phyloP scores from a whole-genome alignment of 2,797 vertebrate genomes.

The Avahi laniger region DNA sequence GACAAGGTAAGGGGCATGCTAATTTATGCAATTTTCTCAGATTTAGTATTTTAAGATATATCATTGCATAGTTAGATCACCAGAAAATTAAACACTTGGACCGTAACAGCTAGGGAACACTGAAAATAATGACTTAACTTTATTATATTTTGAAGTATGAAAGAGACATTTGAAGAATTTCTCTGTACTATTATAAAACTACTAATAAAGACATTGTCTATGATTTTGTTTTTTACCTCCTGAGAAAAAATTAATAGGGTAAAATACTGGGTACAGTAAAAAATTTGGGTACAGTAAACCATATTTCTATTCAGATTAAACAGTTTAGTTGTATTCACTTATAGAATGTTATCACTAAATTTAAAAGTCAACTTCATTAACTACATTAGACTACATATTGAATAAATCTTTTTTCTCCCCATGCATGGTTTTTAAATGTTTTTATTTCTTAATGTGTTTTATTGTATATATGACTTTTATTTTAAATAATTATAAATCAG shows the following conservation, averaged over 20 bases:
- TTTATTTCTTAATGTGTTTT: neutral
- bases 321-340: neutral
- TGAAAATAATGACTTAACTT: neutral
- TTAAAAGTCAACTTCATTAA: neutral
- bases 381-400: neutral
- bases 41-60: neutral
- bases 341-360: neutral
- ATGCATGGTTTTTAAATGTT: neutral
- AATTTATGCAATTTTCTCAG: neutral
- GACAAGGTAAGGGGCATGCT: neutral
- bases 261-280: too few relatives aligned
- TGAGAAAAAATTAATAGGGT: neutral
- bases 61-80: neutral
- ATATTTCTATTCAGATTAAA: neutral
- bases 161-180: neutral
- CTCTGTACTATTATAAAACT: neutral
- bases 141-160: neutral
- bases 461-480: neutral
- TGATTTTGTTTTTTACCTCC: neutral
- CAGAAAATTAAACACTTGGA: neutral
- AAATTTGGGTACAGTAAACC: slow-evolving; percentile 13
- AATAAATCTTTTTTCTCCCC: neutral
- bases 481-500: neutral
- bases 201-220: neutral
- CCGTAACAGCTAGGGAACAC: neutral